phyloP scores from a whole-genome alignment of 2,888 invertebrate species.

The Lepidochitona cinerea region DNA sequence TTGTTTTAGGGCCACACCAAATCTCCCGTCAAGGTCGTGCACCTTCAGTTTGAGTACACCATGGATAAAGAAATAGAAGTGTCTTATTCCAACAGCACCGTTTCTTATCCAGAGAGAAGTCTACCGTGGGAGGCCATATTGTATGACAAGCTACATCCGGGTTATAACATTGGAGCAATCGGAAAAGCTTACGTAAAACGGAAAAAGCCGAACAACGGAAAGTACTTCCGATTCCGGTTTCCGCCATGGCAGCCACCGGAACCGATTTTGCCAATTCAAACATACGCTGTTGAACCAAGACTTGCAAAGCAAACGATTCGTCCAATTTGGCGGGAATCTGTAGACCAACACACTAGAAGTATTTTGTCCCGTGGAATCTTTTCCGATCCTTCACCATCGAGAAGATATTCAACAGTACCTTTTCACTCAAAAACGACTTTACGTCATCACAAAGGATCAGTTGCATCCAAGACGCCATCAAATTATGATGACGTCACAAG shows the following conservation, averaged over 20 bases:
- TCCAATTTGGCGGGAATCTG: not conserved
- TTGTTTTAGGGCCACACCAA: not conserved
- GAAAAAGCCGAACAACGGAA: not conserved
- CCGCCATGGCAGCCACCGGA: not conserved
- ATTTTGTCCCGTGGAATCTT: too few species aligned
- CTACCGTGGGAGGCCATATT: conserved; percentile 3
- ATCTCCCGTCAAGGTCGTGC: not conserved
- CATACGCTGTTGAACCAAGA: not conserved
- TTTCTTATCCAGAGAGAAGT: too few species aligned
- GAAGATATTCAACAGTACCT: not conserved
- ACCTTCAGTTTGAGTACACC: not conserved
- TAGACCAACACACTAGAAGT: not conserved
- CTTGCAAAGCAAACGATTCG: not conserved
- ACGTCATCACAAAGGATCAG: not conserved
- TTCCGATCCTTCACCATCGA: not conserved
- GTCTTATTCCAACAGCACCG: not conserved
- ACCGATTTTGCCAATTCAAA: not conserved
- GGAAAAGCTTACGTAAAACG: not conserved
- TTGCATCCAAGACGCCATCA: not conserved
- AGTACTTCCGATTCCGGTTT: not conserved
- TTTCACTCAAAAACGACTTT: not conserved
- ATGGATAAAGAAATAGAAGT: not conserved
- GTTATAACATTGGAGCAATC: not conserved
- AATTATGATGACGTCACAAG: not conserved
- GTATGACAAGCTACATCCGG: not conserved